Percentiles rank a stretch among this genome's conserved stretches.
Conservation (phyloP, 2,888 invertebrate species). For the Dryocosmus kuriphilus region DNA sequence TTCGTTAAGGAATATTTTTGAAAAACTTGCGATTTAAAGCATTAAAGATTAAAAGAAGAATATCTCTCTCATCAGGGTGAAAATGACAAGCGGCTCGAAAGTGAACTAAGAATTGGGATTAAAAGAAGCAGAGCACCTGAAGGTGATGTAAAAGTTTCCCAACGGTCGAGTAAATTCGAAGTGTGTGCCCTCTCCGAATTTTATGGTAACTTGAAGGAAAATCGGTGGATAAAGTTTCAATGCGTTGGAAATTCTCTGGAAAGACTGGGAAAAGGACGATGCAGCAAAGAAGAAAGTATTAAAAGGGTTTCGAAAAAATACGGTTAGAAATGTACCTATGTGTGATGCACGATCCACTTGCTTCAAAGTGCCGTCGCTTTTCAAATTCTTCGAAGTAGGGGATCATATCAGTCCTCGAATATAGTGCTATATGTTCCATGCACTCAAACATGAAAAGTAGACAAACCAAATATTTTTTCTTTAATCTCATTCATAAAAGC, state of each 20-base stretch:
- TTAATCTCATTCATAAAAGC: no score
- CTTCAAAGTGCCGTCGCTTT: conserved; percentile 31
- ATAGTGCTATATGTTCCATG: neutral
- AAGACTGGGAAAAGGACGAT: conserved; percentile 42
- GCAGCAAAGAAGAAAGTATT: conserved; percentile 35
- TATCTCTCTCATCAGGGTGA: neutral
- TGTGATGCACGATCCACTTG: conserved; percentile 18
- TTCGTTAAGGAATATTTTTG: no score
- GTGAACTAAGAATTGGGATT: conserved; percentile 8
- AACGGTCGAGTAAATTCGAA: conserved; percentile 66
- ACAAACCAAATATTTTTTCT: neutral
- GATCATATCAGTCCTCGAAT: conserved; percentile 7
- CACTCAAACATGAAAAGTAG: neutral
- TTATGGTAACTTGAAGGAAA: conserved; percentile 66
- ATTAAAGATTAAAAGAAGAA: no score
- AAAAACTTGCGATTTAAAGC: no score
- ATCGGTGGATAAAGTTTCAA: conserved; percentile 69
- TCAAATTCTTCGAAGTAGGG: conserved; percentile 24
- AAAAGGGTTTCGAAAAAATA: conserved; percentile 36
- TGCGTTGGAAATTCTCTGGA: conserved; percentile 68
- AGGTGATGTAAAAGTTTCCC: conserved; percentile 68
- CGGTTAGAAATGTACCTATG: conserved; percentile 30
- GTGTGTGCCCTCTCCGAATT: conserved; percentile 64
- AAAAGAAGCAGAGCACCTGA: conserved; percentile 52
- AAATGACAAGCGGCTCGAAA: neutral